phyloP scores from a whole-genome alignment of 1,140 invertebrate species.

The Drosophila sp. region DNA sequence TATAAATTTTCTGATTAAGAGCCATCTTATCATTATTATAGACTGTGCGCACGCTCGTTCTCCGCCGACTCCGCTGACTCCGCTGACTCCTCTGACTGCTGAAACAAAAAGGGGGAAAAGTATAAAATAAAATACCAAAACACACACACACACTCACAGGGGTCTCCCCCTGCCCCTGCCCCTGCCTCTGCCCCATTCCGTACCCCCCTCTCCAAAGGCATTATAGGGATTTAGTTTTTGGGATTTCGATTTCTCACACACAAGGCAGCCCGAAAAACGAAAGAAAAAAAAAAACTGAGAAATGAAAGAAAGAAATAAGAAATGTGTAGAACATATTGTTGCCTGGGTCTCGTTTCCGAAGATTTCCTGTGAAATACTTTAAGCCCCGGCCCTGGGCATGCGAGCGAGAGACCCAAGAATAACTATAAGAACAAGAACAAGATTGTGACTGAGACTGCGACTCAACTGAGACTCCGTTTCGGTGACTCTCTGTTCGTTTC shows the following conservation, averaged over 20 bases:
- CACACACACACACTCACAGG: conserved; percentile 52
- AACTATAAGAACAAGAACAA: conserved; percentile 19
- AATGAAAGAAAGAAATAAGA: conserved; percentile 44
- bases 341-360: conserved; percentile 72
- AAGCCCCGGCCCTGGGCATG: conserved; percentile 58
- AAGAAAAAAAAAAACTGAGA: conserved; percentile 13
- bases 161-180: conserved; percentile 38
- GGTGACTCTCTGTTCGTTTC: conserved; percentile 31
- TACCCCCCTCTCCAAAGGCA: conserved; percentile 58
- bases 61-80: conserved; percentile 19
- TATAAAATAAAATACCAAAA: conserved; percentile 66
- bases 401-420: conserved; percentile 16
- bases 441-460: conserved; percentile 22
- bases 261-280: conserved; percentile 21
- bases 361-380: conserved; percentile 84
- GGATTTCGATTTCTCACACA: conserved; percentile 81
- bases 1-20: conserved; percentile 85
- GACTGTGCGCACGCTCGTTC: conserved; percentile 77
- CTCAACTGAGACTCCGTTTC: conserved; percentile 33
- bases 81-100: conserved; percentile 26
- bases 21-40: conserved; percentile 85
- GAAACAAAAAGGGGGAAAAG: conserved; percentile 26
- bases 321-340: conserved; percentile 84
- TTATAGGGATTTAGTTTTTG: conserved; percentile 83
- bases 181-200: conserved; percentile 42